Conservation (phyloP, 2,888 invertebrate genomes). For the Sthenelais limicola region DNA sequence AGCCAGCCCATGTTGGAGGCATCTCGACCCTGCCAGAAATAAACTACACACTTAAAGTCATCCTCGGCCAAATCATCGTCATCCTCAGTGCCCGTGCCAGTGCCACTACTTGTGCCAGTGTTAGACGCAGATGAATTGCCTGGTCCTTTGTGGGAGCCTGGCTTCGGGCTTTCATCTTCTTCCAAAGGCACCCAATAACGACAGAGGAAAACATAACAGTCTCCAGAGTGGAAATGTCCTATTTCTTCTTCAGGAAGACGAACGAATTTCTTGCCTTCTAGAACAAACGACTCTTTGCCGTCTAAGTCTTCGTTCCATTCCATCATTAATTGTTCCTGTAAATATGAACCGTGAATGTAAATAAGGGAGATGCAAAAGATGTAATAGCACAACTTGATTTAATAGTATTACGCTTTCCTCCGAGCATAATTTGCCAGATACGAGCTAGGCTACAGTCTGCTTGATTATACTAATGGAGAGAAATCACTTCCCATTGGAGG, state of each 20-base stretch:
- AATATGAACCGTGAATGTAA: too few species aligned
- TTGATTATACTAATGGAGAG: too few species aligned
- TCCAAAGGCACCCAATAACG: constrained; percentile 88
- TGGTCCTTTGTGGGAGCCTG: constrained; percentile 78
- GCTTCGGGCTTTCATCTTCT: constrained; percentile 55
- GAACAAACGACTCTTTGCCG: constrained; percentile 96
- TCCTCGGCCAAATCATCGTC: constrained; percentile 76
- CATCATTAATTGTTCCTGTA: constrained; percentile 80
- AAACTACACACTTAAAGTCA: constrained; percentile 95
- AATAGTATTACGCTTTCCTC: too few species aligned
- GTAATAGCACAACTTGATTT: too few species aligned
- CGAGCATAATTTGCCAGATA: too few species aligned
- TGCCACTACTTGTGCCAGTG: constrained; percentile 75
- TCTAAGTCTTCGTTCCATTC: constrained; percentile 99
- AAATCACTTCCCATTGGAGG: too few species aligned
- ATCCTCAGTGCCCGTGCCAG: constrained; percentile 76
- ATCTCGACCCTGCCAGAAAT: constrained; percentile 98
- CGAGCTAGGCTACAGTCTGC: too few species aligned
- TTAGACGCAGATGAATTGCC: constrained; percentile 73
- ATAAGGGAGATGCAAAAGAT: too few species aligned
- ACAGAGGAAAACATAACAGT: constrained; percentile 98
- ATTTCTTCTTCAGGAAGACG: constrained; percentile 94
- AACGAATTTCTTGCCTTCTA: constrained; percentile 98
- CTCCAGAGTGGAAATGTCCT: constrained; percentile 91
- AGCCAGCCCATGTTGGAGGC: constrained; percentile 99